These are phyloP conservation scores for Drosophila asahinai DNA, from an alignment of 1,140 invertebrate species.

Conservation along the genomic window DNA sequence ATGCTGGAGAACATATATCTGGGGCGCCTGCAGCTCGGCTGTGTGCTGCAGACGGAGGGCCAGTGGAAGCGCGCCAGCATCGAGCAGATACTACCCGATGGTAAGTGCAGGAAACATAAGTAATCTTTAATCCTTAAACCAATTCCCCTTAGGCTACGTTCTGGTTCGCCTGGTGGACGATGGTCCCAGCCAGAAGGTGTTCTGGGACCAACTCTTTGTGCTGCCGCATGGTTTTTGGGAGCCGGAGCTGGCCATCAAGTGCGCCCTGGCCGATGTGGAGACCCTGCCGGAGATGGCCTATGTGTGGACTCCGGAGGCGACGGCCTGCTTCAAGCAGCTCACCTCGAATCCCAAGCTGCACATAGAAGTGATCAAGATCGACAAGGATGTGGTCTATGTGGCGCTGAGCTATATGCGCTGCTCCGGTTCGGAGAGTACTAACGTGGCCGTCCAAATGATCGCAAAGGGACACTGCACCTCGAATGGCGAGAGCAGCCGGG, in stretches of 20 bases:
- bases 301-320: constrained; percentile 58
- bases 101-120: constrained; percentile 22
- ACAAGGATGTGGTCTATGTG: constrained; percentile 32
- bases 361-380: constrained; percentile 40
- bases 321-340: constrained; percentile 52
- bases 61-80: constrained; percentile 69
- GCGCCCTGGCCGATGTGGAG: constrained; percentile 70
- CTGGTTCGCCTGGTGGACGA: constrained; percentile 65
- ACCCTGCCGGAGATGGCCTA: constrained; percentile 59
- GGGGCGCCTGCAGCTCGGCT: constrained; percentile 48
- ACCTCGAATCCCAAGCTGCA: constrained; percentile 63
- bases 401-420: constrained; percentile 51
- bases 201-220: constrained; percentile 59
- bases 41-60: constrained; percentile 42
- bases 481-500: constrained; percentile 51
- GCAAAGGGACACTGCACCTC: constrained; percentile 53
- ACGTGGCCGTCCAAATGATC: constrained; percentile 61
- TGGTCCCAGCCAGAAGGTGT: constrained; percentile 40
- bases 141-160: constrained; percentile 43
- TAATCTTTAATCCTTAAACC: background rate
- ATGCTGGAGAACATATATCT: constrained; percentile 55
- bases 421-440: constrained; percentile 30
- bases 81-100: constrained; percentile 45
- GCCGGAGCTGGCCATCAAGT: constrained; percentile 51
- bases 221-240: constrained; percentile 48